Evolutionary conservation across 2,797 vertebrate species (phyloP).

Genomic region (Varecia variegata): DNA sequence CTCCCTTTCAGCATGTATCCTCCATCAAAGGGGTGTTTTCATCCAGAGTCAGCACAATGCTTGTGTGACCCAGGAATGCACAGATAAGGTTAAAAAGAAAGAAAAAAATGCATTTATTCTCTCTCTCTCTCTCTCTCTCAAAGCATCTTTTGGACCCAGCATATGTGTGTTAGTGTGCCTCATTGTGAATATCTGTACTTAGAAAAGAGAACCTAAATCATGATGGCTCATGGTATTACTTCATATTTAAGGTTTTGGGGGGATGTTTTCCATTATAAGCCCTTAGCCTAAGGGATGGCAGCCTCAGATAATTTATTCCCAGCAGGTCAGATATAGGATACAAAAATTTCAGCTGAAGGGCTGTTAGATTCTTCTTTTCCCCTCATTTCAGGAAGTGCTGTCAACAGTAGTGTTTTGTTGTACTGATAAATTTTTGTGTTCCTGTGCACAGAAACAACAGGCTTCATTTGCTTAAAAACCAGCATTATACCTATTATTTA

Average conservation of each 20-base stretch:
- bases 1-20: slow-evolving; percentile 93
- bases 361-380: slow-evolving; percentile 46
- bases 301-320: slow-evolving; percentile 69
- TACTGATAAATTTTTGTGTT: slow-evolving; percentile 49
- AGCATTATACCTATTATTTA: slow-evolving; percentile 59
- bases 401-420: background rate
- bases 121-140: background rate
- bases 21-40: slow-evolving; percentile 88
- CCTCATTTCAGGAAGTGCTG: slow-evolving; percentile 24
- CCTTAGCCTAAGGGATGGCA: slow-evolving; percentile 63
- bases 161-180: background rate
- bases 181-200: slow-evolving; percentile 27
- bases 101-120: slow-evolving; percentile 37
- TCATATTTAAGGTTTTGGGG: slow-evolving; percentile 54
- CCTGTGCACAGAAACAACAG: background rate
- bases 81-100: slow-evolving; percentile 83
- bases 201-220: slow-evolving; percentile 52
- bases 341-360: slow-evolving; percentile 58
- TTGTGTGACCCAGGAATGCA: slow-evolving; percentile 83
- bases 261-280: slow-evolving; percentile 47
- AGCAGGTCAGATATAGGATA: slow-evolving; percentile 55
- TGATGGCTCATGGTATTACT: slow-evolving; percentile 15
- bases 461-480: slow-evolving; percentile 67
- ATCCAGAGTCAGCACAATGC: slow-evolving; percentile 87
- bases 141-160: slow-evolving; percentile 44